Percentiles rank a stretch among this genome's conserved stretches.
Evolutionary conservation across 2,113 vertebrate species (phyloP).

Genomic region (Archocentrus centrarchus): DNA sequence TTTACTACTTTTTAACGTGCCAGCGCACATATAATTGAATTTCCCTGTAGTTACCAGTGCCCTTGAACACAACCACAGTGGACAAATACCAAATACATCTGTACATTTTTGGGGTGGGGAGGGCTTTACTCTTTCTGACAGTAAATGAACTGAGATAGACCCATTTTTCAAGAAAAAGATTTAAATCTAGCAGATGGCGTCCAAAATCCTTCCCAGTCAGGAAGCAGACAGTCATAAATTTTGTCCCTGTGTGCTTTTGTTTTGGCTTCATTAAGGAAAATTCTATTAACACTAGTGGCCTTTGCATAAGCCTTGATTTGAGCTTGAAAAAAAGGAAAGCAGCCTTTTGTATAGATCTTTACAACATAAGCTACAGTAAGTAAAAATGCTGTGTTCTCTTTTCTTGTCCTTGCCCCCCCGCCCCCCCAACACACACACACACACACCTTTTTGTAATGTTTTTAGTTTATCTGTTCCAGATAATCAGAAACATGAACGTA

Average conservation of each 20-base stretch:
- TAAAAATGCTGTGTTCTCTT: background rate
- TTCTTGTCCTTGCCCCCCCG: background rate
- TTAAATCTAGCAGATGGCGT: constrained; percentile 51
- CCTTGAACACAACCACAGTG: constrained; percentile 45
- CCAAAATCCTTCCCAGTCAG: constrained; percentile 22
- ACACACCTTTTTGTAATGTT: background rate
- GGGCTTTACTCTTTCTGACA: constrained; percentile 3
- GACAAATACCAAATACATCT: constrained; percentile 32
- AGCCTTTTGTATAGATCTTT: background rate
- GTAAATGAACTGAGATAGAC: constrained; percentile 42
- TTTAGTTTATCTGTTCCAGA: background rate
- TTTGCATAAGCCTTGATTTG: constrained; percentile 4
- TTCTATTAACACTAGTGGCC: constrained; percentile 30
- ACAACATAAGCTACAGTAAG: background rate
- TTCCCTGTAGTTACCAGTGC: constrained; percentile 52
- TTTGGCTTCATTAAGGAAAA: constrained; percentile 52
- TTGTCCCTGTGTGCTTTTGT: background rate
- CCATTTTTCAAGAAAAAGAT: constrained; percentile 41
- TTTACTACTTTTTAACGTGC: constrained; percentile 36
- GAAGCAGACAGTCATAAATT: constrained; percentile 20
- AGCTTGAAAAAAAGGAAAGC: background rate
- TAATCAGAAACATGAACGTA: background rate
- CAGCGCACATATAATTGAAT: constrained; percentile 54
- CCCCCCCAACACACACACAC: too few species aligned
- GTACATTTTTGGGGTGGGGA: background rate